A percentile compares a stretch with the other conserved stretches of the same genome.
phyloP scores from a whole-genome alignment of 92 coral and sea anemone species.

The Muricea muricata region DNA sequence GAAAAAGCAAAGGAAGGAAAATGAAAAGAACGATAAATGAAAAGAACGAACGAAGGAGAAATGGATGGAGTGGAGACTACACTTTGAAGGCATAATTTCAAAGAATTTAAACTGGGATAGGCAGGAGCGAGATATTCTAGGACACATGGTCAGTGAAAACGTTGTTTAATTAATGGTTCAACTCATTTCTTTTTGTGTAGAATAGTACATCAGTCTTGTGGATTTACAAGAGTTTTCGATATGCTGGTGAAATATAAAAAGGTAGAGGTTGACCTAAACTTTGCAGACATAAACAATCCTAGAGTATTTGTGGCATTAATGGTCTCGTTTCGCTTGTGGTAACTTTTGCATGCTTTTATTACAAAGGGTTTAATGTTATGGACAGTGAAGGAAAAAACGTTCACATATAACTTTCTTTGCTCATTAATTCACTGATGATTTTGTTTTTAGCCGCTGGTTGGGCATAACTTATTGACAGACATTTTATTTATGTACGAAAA shows the following conservation, averaged over 20 bases:
- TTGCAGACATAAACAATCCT: no score
- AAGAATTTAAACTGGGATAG: no score
- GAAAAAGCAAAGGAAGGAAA: no score
- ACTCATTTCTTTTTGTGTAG: slow-evolving; percentile 48
- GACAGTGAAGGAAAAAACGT: neutral
- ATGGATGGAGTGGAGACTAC: no score
- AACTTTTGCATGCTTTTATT: no score
- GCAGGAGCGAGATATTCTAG: no score
- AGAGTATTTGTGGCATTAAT: no score
- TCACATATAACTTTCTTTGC: neutral
- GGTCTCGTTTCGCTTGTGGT: no score
- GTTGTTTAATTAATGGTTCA: neutral
- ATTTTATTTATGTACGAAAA: slow-evolving; percentile 86
- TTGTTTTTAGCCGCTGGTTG: slow-evolving; percentile 79
- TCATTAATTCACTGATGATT: neutral
- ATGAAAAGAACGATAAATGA: no score
- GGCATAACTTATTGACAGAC: slow-evolving; percentile 94
- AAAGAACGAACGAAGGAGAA: no score
- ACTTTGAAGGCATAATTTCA: no score
- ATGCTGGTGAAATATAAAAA: slow-evolving; percentile 71
- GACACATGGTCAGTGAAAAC: neutral
- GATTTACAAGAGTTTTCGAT: slow-evolving; percentile 85
- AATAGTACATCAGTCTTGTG: slow-evolving; percentile 72
- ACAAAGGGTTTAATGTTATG: no score
- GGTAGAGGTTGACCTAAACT: slow-evolving; percentile 44